Base-by-base conservation (phyloP, 1,140 invertebrate genomes). In the Halyomorpha halys region DNA sequence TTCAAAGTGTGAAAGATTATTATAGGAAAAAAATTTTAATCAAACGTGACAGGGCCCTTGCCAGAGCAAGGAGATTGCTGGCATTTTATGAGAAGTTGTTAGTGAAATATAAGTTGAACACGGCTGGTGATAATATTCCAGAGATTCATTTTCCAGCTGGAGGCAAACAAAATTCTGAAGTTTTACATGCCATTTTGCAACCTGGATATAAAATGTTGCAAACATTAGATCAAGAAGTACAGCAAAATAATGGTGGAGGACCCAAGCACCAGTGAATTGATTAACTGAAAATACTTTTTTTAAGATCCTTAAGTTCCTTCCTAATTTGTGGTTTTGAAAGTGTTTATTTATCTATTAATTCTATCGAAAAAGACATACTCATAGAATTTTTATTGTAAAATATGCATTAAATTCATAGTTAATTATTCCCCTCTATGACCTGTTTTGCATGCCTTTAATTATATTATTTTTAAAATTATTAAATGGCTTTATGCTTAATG, bases 161-260 rank as follows among this genome's bases (percentile, higher is more conserved):
- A n/a, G 47, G 47, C 4, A 49, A 49, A 21, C 47, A 49, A 18
- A 47, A 21, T 49, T 49, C 47, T n/a, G 47, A 49, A 21, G 47
- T 21, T 8, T 21, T 49, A 19, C 47, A 49, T 49, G 47, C 47
- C 47, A 49, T 49, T 19, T 21, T 49, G n/a, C 6, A 49, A 49
- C 47, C 47, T 49, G 47, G 47, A 21, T 49, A 49, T 49, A 49
- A 49, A 49, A 49, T 49, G 47, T 21, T 49, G n/a, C 47, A 49
- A 13, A 49, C 47, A 19, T 18, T 49, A 6, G 47, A 49, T 21
- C 47, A 49, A 49, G 47, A 49, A n/a, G 21, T 21, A 11, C 47
- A 49, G 21, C 47, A 49, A 49, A 49, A 13, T n/a, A 49, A 49
- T 21, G 47, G 47, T 18, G n/a, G n/a, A 19, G n/a, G 3, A 8